These are phyloP conservation scores for Polyergus mexicanus DNA, from an alignment of 1,140 invertebrate species.

Conservation along the genomic window DNA sequence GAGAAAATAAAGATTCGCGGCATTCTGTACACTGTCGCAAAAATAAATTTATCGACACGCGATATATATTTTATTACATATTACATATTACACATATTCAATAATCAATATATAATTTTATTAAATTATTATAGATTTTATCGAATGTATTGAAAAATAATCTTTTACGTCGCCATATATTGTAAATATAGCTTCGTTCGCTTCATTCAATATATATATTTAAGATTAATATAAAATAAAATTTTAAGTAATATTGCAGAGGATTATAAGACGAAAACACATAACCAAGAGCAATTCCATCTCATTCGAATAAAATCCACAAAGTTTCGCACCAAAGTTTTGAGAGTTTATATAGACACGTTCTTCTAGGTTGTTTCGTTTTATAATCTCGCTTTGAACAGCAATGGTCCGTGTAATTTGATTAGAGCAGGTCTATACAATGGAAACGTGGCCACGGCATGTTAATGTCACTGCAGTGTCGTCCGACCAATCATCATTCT, in stretches of 20 bases:
- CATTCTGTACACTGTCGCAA: neutral
- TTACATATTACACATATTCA: too few relatives aligned
- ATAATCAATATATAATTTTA: too few relatives aligned
- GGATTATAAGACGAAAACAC: neutral
- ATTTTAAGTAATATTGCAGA: neutral
- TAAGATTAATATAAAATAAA: neutral
- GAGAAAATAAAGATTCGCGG: neutral
- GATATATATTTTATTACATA: neutral
- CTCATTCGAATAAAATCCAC: constrained; percentile 33
- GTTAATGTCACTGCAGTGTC: constrained; percentile 52
- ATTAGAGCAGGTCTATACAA: constrained; percentile 26
- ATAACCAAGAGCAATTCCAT: neutral
- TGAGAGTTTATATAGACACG: constrained; percentile 16
- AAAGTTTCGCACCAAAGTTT: constrained; percentile 41
- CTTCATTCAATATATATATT: constrained; percentile 1
- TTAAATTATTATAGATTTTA: neutral
- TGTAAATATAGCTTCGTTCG: neutral
- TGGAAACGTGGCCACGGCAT: constrained; percentile 18
- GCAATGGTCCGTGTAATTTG: constrained; percentile 40
- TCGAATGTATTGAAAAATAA: neutral
- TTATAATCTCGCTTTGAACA: constrained; percentile 38
- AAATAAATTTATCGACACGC: too few relatives aligned
- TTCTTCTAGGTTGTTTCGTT: constrained; percentile 35
- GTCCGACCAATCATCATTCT: constrained; percentile 49
- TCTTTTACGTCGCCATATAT: neutral